Evolutionary conservation across 2,113 vertebrate species (phyloP).

Genomic region (Caracal caracal): DNA sequence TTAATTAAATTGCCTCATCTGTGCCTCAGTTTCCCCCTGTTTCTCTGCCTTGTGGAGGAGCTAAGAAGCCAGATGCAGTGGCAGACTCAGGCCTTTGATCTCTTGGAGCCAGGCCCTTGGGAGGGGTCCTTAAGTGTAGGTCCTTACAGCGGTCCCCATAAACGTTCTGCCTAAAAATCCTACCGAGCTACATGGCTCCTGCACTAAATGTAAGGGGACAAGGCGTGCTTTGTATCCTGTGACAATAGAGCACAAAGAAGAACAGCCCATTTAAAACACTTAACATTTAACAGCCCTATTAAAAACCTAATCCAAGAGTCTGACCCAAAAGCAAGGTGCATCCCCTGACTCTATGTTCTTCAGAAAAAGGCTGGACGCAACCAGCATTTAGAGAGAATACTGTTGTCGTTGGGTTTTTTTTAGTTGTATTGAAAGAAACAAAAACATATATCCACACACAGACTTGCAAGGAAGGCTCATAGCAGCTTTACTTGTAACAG

Average conservation of each 20-base stretch:
- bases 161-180: neutral
- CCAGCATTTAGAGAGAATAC: neutral
- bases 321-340: no score
- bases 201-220: neutral
- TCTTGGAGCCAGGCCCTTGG: neutral
- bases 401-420: neutral
- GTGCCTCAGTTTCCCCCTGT: neutral
- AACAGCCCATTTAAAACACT: no score
- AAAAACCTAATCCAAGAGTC: neutral
- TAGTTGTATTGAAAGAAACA: neutral
- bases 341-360: neutral
- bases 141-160: fast-evolving
- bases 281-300: no score
- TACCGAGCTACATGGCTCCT: neutral
- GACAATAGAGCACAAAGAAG: neutral
- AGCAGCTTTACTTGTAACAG: neutral
- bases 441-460: neutral
- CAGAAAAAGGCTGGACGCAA: neutral
- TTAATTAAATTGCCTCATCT: neutral
- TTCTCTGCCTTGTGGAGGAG: neutral
- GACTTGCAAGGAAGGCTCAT: neutral
- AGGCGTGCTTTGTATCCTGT: fast-evolving
- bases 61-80: neutral
- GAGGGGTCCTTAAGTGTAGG: neutral
- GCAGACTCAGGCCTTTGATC: neutral